Evolutionary conservation across 2,888 invertebrate species (phyloP).

Genomic region (Drosophila kanekoi): DNA sequence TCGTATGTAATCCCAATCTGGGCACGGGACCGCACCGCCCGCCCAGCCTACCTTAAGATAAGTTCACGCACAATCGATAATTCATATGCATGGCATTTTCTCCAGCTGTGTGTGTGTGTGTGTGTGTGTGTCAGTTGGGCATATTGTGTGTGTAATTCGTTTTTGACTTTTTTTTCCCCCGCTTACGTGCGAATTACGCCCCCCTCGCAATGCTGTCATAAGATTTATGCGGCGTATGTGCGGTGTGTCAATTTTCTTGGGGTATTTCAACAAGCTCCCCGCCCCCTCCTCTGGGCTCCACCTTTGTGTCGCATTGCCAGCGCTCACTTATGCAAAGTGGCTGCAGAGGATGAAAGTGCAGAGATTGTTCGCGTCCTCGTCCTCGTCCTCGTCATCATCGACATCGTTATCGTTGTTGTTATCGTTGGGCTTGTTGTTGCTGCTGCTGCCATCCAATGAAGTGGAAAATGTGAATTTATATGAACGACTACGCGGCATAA

Average conservation of each 20-base stretch:
- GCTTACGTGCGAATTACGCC: constrained; percentile 70
- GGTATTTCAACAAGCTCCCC: constrained; percentile 17
- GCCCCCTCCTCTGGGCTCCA: neutral
- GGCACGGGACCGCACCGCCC: constrained; percentile 8
- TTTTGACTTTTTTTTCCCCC: constrained; percentile 60
- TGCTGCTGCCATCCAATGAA: constrained; percentile 62
- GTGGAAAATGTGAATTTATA: constrained; percentile 80
- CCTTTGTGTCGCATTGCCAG: constrained; percentile 17
- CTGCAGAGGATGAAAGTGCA: constrained; percentile 47
- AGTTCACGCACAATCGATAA: constrained; percentile 78
- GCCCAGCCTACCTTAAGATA: constrained; percentile 28
- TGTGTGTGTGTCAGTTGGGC: constrained; percentile 8
- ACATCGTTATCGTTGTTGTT: constrained; percentile 13
- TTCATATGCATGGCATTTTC: constrained; percentile 69
- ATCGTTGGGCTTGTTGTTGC: constrained; percentile 8
- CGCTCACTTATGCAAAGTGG: constrained; percentile 71
- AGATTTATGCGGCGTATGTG: constrained; percentile 68
- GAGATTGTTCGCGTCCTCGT: constrained; percentile 52
- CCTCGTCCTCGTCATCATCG: constrained; percentile 24
- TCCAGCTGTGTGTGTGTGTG: constrained; percentile 13
- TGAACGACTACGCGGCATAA: constrained; percentile 70
- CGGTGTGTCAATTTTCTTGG: constrained; percentile 68
- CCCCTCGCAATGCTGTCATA: constrained; percentile 3
- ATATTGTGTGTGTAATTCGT: constrained; percentile 42
- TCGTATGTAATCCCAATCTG: constrained; percentile 67